A percentile compares a stretch with the other conserved stretches of the same genome.
phyloP scores from a whole-genome alignment of 35 echinoderm and acorn worm species.

The Ophioderma brevispina region DNA sequence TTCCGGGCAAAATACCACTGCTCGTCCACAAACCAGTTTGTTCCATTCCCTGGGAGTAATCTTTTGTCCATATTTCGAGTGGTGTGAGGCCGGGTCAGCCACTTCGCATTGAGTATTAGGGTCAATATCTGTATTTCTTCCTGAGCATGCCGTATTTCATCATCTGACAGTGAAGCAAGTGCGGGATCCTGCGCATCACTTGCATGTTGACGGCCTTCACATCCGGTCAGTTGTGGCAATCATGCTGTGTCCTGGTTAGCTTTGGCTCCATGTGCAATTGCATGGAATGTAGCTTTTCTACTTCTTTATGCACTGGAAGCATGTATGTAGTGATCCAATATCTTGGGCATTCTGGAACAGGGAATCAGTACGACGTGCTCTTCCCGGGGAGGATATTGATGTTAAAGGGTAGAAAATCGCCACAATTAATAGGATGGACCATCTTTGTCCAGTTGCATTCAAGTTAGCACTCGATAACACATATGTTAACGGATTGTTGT shows the following conservation, averaged over 20 bases:
- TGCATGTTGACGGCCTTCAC: not conserved
- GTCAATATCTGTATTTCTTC: not conserved
- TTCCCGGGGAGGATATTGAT: slow-evolving; percentile 25
- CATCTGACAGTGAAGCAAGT: not conserved
- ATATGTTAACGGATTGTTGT: no score
- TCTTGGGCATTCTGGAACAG: slow-evolving; percentile 13
- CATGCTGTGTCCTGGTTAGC: not conserved
- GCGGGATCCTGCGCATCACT: not conserved
- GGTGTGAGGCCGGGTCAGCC: not conserved
- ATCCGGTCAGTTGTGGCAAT: not conserved
- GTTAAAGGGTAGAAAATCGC: slow-evolving; percentile 6
- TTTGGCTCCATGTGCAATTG: not conserved
- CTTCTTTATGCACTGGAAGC: slow-evolving; percentile 13
- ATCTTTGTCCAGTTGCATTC: no score
- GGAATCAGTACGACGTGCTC: slow-evolving; percentile 1
- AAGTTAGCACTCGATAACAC: no score
- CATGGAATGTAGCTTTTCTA: not conserved
- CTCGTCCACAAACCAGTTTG: slow-evolving; percentile 14
- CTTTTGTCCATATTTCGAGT: not conserved
- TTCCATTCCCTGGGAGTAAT: slow-evolving; percentile 42
- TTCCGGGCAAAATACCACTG: slow-evolving; percentile 35
- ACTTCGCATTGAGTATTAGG: not conserved
- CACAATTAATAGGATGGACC: slow-evolving; percentile 9
- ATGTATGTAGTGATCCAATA: slow-evolving; percentile 20
- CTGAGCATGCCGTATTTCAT: not conserved